Evolutionary conservation across 2,888 invertebrate genomes (phyloP).

Genomic region (Buathra laborator): DNA sequence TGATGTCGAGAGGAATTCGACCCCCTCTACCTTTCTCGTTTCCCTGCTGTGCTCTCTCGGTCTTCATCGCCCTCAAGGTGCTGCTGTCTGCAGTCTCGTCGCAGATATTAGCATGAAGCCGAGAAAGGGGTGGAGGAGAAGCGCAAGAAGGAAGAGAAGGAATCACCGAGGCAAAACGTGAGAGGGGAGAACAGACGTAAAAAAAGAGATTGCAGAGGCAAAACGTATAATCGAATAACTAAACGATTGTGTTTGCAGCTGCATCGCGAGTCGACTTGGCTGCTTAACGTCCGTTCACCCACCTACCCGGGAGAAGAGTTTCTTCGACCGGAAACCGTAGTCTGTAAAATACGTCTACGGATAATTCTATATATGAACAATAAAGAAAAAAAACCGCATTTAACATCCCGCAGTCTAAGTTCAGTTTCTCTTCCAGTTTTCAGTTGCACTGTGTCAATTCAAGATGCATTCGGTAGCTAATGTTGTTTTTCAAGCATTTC

Average conservation of each 20-base stretch:
- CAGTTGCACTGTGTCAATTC: too few species aligned
- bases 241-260: constrained; percentile 78
- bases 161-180: constrained; percentile 61
- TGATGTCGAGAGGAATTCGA: constrained; percentile 72
- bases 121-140: constrained; percentile 16
- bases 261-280: constrained; percentile 52
- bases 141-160: constrained; percentile 25
- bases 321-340: constrained; percentile 51
- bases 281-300: constrained; percentile 9
- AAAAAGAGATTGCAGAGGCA: constrained; percentile 59
- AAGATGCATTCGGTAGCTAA: too few species aligned
- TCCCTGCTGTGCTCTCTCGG: constrained; percentile 53
- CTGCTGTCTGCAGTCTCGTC: constrained; percentile 59
- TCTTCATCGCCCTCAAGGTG: constrained; percentile 72
- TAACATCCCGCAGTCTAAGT: too few species aligned
- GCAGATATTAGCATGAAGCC: constrained; percentile 77
- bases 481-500: too few species aligned
- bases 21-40: constrained; percentile 59
- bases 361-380: constrained; percentile 45
- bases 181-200: constrained; percentile 34
- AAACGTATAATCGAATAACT: constrained; percentile 78
- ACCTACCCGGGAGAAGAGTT: constrained; percentile 31
- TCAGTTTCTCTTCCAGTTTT: too few species aligned
- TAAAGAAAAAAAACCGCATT: background rate
- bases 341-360: constrained; percentile 45